phyloP scores from a whole-genome alignment of 2,797 vertebrate genomes.

The Malurus splendens region DNA sequence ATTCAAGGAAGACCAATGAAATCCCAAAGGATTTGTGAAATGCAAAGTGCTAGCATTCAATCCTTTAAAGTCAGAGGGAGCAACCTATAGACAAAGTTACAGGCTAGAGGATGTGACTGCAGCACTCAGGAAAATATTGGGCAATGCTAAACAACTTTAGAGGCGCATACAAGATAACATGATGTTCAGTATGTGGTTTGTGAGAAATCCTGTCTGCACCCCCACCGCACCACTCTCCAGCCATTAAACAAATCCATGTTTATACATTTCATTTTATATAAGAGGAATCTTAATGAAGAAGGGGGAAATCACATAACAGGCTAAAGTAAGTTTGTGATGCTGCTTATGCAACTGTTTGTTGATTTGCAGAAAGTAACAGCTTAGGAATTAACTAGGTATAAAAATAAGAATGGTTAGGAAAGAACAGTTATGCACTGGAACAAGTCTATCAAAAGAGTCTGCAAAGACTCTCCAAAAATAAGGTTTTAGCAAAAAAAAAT shows the following conservation, averaged over 20 bases:
- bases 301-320: neutral
- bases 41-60: neutral
- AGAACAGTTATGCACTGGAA: neutral
- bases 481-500: neutral
- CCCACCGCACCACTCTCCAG: rapidly evolving
- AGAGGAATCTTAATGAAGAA: neutral
- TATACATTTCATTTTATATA: neutral
- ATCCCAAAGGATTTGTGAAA: neutral
- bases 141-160: neutral
- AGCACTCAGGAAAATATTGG: neutral
- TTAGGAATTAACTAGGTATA: neutral
- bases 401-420: neutral
- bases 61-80: neutral
- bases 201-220: neutral
- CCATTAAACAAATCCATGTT: neutral
- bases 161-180: neutral
- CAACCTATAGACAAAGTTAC: neutral
- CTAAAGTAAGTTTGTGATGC: neutral
- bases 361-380: neutral
- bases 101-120: neutral
- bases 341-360: neutral
- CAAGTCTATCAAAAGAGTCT: neutral
- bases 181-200: neutral
- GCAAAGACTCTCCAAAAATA: neutral
- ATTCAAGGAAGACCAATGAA: neutral